Evolutionary conservation across 2,797 vertebrate species (phyloP).

Genomic region (Enteromius thamalakanensis): DNA sequence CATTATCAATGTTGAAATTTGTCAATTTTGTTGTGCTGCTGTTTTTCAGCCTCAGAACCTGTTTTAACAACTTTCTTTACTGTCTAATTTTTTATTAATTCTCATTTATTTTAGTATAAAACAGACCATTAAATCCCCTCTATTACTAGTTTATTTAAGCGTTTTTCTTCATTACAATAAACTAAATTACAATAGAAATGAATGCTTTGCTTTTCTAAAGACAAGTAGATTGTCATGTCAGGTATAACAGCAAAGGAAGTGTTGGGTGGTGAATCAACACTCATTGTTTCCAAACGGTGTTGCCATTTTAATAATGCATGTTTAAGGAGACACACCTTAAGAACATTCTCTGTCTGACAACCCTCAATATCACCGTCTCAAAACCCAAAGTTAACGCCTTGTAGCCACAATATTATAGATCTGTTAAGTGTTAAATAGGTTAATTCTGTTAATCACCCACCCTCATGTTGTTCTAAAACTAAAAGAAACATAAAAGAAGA

Average conservation of each 20-base stretch:
- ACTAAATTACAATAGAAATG: background rate
- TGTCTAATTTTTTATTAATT: background rate
- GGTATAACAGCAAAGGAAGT: background rate
- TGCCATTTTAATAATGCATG: constrained; percentile 50
- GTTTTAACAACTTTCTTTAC: background rate
- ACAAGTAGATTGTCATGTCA: background rate
- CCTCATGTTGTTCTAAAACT: background rate
- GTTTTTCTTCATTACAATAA: background rate
- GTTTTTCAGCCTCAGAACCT: too few relatives aligned
- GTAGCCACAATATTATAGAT: background rate
- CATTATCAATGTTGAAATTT: background rate
- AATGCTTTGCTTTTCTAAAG: background rate
- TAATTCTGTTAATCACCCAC: background rate
- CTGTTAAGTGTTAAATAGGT: background rate
- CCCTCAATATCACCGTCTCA: background rate
- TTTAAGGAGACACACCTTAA: constrained; percentile 52
- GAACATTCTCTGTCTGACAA: constrained; percentile 33
- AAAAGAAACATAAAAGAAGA: background rate
- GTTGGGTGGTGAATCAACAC: constrained; percentile 26
- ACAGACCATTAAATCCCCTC: background rate
- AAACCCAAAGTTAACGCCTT: background rate
- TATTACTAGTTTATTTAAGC: background rate
- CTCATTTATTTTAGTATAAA: background rate
- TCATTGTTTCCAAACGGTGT: constrained; percentile 42
- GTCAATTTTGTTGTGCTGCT: too few relatives aligned